Base-by-base conservation (phyloP, 2,797 vertebrate species). In the Gadopsis bispinosus region DNA sequence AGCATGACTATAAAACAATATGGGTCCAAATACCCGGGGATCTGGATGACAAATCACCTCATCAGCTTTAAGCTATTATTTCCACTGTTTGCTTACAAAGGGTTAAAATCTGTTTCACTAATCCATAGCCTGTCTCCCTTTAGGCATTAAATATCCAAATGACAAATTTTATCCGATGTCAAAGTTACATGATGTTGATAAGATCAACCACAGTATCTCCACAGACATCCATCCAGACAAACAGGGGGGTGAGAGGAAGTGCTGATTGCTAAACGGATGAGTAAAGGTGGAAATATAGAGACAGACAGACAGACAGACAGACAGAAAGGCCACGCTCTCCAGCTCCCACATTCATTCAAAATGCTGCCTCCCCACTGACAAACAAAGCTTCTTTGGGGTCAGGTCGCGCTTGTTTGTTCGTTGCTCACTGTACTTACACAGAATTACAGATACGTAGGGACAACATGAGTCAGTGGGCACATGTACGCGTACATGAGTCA, bases 401-500 rank as follows among this genome's bases (percentile, higher is more conserved):
- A 78, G 64, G 53, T 69, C 22, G 9, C 62, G 35, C 68, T 29
- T 80, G 65, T 70, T 75, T 79, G 80, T 73, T 79, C 47, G 11
- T 53, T 43, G 61, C 39, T 77, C 65, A 45, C 71, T 83, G 77
- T 62, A 64, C 67, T 78, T 70, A 63, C 47, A 65, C 55, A 80
- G 64, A 88, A 80, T 59, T 61, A 77, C 68, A 87, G 73, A 77
- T 78, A 80, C 80, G 71, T 39, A 53, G 75, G 43, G 50, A 56
- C 70, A 58, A 55, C 61, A 43, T 91, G 88, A 91, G 77, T 91
- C 91, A 92, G 70, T 72, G 69, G 73, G 62, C 66, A 39, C 67
- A 50, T 50, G 51, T 45, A 75, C 7, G 3, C 67, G 53, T 20
- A 29, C 11, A 59, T 89, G 89, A 88, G 63, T 90, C 88, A 39